phyloP scores from a whole-genome alignment of 2,888 invertebrate genomes.

The Phlogophora meticulosa region DNA sequence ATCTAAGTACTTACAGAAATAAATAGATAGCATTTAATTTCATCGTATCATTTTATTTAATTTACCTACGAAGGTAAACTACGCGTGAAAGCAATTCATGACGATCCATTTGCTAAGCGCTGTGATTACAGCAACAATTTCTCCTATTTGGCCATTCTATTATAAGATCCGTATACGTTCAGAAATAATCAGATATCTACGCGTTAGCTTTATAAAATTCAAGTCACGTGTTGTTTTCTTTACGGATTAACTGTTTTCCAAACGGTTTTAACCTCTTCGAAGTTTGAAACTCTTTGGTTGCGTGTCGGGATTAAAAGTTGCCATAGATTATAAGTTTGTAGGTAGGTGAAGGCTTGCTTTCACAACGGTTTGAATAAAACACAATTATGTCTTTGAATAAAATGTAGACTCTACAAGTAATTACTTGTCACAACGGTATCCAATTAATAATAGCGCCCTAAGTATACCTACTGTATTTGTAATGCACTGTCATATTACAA shows the following conservation, averaged over 20 bases:
- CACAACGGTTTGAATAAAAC: neutral
- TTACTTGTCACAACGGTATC: too few relatives aligned
- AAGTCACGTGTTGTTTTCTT: conserved; percentile 40
- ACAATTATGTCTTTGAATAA: too few relatives aligned
- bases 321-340: conserved; percentile 44
- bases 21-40: too few relatives aligned
- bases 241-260: conserved; percentile 46
- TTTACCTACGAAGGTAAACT: neutral
- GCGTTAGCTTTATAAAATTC: conserved; percentile 12
- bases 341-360: conserved; percentile 16
- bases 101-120: conserved; percentile 13
- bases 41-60: too few relatives aligned
- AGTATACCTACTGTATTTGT: too few relatives aligned
- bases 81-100: conserved; percentile 7
- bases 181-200: conserved; percentile 21
- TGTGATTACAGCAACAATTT: conserved; percentile 20
- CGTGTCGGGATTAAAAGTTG: conserved; percentile 53
- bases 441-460: too few relatives aligned
- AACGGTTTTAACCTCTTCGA: conserved; percentile 38
- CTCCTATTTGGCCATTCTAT: conserved; percentile 1
- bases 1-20: too few relatives aligned
- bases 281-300: conserved; percentile 38
- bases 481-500: too few relatives aligned
- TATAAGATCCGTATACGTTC: neutral
- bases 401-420: too few relatives aligned